phyloP scores from a whole-genome alignment of 2,113 vertebrate genomes.

The Cichladusa arquata region DNA sequence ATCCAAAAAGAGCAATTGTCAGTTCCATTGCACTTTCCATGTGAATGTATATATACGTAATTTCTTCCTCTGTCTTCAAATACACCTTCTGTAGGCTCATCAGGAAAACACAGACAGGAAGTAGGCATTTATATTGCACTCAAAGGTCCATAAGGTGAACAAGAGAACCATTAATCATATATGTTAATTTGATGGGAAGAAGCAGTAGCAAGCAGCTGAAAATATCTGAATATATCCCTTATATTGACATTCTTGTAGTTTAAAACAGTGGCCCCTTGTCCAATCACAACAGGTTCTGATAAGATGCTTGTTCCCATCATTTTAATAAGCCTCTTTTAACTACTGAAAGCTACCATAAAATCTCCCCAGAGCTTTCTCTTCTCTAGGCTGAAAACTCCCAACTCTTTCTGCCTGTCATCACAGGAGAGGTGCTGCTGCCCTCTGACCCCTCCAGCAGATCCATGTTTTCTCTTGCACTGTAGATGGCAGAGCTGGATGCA shows the following conservation, averaged over 20 bases:
- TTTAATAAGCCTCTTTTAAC: neutral
- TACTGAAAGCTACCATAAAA: neutral
- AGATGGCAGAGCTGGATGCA: neutral
- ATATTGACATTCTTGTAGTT: neutral
- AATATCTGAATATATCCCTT: neutral
- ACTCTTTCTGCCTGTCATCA: no score
- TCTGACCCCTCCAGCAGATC: neutral
- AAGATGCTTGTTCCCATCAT: neutral
- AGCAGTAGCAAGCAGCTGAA: neutral
- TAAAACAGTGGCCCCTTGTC: neutral
- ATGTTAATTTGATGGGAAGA: neutral
- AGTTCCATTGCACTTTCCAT: neutral
- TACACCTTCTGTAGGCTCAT: neutral
- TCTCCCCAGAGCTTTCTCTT: neutral
- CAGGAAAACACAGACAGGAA: neutral
- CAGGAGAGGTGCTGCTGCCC: neutral
- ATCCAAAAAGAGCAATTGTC: neutral
- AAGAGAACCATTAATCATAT: neutral
- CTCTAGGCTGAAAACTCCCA: neutral
- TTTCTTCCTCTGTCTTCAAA: neutral
- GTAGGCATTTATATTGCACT: neutral
- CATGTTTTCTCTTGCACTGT: neutral
- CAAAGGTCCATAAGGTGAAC: neutral
- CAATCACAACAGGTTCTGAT: neutral
- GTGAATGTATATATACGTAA: neutral